These are phyloP conservation scores for Neocrepidodera transversa DNA, from an alignment of 2,888 invertebrate genomes.

Conservation along the genomic window DNA sequence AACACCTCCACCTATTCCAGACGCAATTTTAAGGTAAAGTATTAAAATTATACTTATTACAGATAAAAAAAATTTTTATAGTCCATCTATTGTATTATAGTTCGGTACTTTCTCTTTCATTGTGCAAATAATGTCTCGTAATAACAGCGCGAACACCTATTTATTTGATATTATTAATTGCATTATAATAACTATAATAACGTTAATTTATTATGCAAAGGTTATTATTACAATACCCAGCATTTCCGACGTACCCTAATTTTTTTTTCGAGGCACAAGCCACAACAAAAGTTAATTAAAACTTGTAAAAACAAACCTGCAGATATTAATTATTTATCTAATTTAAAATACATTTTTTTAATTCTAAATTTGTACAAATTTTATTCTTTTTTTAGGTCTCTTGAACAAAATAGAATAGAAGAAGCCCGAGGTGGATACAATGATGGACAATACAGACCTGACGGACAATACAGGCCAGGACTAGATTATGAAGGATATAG, in stretches of 20 bases:
- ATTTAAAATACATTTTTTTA: too few relatives aligned
- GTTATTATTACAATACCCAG: constrained; percentile 9
- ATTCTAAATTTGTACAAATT: too few relatives aligned
- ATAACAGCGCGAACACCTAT: constrained; percentile 13
- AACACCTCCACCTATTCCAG: constrained; percentile 68
- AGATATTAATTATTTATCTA: too few relatives aligned
- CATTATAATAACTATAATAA: constrained; percentile 24
- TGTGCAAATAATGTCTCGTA: constrained; percentile 9
- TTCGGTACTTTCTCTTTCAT: constrained; percentile 7
- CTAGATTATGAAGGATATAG: constrained; percentile 42
- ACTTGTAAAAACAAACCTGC: too few relatives aligned
- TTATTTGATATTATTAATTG: constrained; percentile 23
- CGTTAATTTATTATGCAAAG: constrained; percentile 18
- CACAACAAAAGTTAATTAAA: too few relatives aligned
- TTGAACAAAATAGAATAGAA: constrained; percentile 48
- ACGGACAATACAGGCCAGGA: constrained; percentile 50
- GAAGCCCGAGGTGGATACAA: constrained; percentile 41
- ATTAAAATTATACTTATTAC: not conserved
- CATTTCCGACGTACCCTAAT: not conserved
- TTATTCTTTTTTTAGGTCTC: constrained; percentile 46
- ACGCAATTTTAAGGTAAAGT: constrained; percentile 62
- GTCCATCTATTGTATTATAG: constrained; percentile 9
- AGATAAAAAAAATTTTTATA: not conserved
- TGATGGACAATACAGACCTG: constrained; percentile 49
- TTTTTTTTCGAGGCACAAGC: too few relatives aligned